Conservation (phyloP, 2,797 vertebrate genomes). For the Buphagus erythrorhynchus region DNA sequence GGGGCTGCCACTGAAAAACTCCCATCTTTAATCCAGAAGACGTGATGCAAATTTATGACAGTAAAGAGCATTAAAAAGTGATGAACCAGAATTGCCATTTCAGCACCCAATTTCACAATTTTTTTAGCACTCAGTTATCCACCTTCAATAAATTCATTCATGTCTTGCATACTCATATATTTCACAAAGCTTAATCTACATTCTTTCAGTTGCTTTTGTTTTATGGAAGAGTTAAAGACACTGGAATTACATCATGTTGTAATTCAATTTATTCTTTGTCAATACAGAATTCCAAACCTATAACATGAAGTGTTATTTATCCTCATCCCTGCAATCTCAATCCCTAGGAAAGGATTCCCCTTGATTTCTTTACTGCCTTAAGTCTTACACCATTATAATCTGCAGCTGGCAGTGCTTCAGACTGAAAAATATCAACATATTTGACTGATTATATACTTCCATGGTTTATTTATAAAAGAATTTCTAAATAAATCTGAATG, state of each 20-base stretch:
- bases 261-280: background rate
- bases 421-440: background rate
- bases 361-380: conserved; percentile 1
- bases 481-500: background rate
- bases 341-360: background rate
- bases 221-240: background rate
- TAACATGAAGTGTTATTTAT: background rate
- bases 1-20: background rate
- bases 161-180: background rate
- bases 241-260: background rate
- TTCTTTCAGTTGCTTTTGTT: background rate
- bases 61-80: background rate
- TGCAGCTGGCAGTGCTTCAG: background rate
- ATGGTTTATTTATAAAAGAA: background rate
- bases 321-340: background rate
- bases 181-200: background rate
- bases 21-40: background rate
- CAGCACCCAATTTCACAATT: background rate
- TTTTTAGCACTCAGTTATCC: background rate
- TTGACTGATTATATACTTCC: background rate
- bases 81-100: background rate
- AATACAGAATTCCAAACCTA: background rate
- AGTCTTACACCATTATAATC: background rate
- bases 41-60: background rate
- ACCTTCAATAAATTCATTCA: background rate